Conservation (phyloP, 1,140 invertebrate genomes). For the Hylyphantes graminicola region DNA sequence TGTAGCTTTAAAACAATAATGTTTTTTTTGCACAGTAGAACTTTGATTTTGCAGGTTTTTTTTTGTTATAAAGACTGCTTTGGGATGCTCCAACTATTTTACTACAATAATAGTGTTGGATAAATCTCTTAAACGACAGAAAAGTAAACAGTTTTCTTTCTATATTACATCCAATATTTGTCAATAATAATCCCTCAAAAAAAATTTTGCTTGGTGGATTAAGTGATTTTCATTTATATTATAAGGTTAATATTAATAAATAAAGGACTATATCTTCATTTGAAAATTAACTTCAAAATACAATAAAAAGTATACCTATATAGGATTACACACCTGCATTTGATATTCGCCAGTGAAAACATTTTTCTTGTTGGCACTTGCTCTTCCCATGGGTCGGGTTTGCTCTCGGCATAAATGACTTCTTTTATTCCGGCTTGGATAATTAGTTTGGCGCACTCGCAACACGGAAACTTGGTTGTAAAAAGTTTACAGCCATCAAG, state of each 20-base stretch:
- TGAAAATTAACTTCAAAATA: background rate
- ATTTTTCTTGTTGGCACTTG: constrained; percentile 81
- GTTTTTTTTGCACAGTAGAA: too few relatives aligned
- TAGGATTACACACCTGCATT: constrained; percentile 73
- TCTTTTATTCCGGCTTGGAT: constrained; percentile 91
- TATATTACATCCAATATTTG: too few relatives aligned
- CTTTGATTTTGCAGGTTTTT: too few relatives aligned
- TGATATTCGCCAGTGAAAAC: constrained; percentile 80
- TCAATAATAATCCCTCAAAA: too few relatives aligned
- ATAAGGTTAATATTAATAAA: background rate
- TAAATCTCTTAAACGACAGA: too few relatives aligned
- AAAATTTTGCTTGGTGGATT: too few relatives aligned
- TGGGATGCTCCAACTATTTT: too few relatives aligned
- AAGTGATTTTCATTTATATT: too few relatives aligned
- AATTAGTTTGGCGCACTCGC: constrained; percentile 97
- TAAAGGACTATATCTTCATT: background rate
- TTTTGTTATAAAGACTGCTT: too few relatives aligned
- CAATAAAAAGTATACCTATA: constrained; percentile 62
- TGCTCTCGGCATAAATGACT: constrained; percentile 85
- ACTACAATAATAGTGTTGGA: too few relatives aligned
- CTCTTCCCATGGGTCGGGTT: constrained; percentile 76
- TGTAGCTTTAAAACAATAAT: too few relatives aligned
- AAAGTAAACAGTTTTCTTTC: too few relatives aligned
- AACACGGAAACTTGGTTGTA: constrained; percentile 91
- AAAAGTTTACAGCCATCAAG: constrained; percentile 86